These are phyloP conservation scores for Gymnopithys bicolor DNA, from an alignment of 2,797 vertebrate genomes.

Conservation along the genomic window DNA sequence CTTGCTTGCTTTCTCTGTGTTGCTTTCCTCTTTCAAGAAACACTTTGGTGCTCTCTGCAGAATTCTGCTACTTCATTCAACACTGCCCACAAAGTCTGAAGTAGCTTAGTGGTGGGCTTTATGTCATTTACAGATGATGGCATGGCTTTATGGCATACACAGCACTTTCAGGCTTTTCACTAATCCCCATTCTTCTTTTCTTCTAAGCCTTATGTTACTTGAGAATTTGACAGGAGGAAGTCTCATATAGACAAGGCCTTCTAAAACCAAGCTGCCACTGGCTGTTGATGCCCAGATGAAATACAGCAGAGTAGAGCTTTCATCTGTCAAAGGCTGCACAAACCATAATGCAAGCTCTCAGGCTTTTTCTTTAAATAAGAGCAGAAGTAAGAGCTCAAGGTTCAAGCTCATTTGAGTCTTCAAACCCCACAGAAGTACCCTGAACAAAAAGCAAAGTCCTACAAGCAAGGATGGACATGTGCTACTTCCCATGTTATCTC, in stretches of 20 bases:
- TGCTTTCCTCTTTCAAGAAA: neutral
- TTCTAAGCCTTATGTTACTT: slow-evolving; percentile 58
- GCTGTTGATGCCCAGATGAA: slow-evolving; percentile 25
- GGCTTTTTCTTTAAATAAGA: neutral
- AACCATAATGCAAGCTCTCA: neutral
- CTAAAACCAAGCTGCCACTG: slow-evolving; percentile 26
- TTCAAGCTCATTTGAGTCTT: neutral
- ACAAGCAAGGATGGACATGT: neutral
- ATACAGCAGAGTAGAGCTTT: slow-evolving; percentile 16
- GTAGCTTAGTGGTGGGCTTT: slow-evolving; percentile 52
- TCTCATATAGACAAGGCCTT: slow-evolving; percentile 37
- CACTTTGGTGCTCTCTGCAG: neutral
- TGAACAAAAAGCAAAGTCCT: neutral
- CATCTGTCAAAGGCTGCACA: slow-evolving; percentile 21
- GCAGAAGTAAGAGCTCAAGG: slow-evolving; percentile 17
- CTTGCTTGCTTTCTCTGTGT: neutral
- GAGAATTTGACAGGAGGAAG: slow-evolving; percentile 61
- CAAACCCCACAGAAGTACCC: neutral
- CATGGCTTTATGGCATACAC: slow-evolving; percentile 55
- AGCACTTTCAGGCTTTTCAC: slow-evolving; percentile 56
- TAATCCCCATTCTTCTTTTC: slow-evolving; percentile 67
- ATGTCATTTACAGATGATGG: slow-evolving; percentile 47
- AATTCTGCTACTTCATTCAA: slow-evolving; percentile 44
- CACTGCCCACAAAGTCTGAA: slow-evolving; percentile 30
- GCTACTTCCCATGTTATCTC: neutral